phyloP scores from a whole-genome alignment of 2,797 vertebrate species.

The Mycteria americana region DNA sequence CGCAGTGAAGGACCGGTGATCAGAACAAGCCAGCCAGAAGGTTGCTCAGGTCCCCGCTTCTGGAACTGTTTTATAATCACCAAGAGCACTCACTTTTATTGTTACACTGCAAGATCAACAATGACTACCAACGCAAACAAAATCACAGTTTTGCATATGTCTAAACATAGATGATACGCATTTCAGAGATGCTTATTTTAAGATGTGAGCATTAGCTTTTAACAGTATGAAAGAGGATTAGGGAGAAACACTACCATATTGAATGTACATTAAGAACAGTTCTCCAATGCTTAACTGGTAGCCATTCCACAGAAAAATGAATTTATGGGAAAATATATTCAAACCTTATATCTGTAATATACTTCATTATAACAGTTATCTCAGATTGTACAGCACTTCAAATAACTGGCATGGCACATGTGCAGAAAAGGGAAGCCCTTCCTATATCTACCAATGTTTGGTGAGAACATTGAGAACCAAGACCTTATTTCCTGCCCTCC shows the following conservation, averaged over 20 bases:
- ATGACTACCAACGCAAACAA: neutral
- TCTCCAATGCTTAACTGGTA: neutral
- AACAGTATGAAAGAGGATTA: neutral
- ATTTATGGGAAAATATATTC: neutral
- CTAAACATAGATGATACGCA: neutral
- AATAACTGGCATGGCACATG: neutral
- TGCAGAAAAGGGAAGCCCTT: neutral
- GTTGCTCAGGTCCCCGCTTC: neutral
- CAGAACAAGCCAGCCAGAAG: neutral
- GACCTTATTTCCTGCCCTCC: neutral
- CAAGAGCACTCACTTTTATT: neutral
- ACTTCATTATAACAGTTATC: neutral
- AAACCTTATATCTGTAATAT: neutral
- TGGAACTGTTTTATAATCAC: neutral
- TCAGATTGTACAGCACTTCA: neutral
- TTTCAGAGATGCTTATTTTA: conserved; percentile 1
- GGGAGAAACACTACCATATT: neutral
- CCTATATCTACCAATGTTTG: neutral
- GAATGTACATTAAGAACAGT: neutral
- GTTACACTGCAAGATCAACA: neutral
- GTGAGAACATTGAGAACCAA: neutral
- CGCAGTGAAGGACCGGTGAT: fast-evolving
- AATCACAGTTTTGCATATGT: neutral
- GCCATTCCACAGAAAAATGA: neutral
- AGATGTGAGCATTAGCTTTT: neutral